Conservation (phyloP, 2,797 vertebrate species). For the Garrulus glandarius region DNA sequence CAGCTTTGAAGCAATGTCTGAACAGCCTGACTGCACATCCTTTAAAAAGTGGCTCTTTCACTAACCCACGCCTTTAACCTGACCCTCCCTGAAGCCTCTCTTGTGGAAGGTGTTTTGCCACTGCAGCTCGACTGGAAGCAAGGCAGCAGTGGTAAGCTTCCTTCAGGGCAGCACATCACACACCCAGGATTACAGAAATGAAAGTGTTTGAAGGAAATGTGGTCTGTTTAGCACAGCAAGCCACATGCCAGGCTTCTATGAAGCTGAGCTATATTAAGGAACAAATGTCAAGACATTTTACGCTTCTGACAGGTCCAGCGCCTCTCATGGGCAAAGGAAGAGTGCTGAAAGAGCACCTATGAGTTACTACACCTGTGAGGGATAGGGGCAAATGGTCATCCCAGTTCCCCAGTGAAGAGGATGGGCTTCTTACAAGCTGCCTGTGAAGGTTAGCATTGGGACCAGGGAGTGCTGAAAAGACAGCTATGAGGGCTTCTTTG, state of each 20-base stretch:
- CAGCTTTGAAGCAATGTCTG: not conserved
- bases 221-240: not conserved
- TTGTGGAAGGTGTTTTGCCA: not conserved
- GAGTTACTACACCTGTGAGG: not conserved
- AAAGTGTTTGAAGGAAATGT: not conserved
- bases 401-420: not conserved
- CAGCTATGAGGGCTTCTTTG: rapidly evolving
- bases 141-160: not conserved
- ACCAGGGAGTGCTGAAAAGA: not conserved
- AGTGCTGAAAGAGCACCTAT: not conserved
- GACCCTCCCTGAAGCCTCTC: not conserved
- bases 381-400: not conserved
- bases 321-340: not conserved
- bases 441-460: rapidly evolving
- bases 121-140: not conserved
- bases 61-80: not conserved
- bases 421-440: not conserved
- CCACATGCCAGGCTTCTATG: not conserved
- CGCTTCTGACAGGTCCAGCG: not conserved
- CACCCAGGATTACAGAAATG: not conserved
- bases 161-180: not conserved
- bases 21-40: not conserved
- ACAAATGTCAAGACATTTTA: not conserved
- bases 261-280: not conserved
- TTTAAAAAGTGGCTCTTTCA: not conserved